These are phyloP conservation scores for Halcyon smyrnensis DNA, from an alignment of 2,797 vertebrate species.

Conservation along the genomic window DNA sequence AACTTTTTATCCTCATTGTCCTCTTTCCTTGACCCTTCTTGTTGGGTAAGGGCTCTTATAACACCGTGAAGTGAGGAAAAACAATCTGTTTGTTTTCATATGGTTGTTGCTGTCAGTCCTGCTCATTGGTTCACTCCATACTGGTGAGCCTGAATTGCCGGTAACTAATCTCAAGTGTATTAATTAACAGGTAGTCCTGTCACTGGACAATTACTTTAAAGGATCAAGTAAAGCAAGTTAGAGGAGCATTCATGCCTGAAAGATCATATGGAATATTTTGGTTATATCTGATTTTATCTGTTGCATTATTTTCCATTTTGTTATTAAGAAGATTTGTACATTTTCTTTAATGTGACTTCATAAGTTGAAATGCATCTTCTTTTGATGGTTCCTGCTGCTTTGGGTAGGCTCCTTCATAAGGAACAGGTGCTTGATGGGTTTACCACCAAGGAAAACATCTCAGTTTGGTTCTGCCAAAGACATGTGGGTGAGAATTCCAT, in stretches of 20 bases:
- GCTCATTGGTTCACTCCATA: background rate
- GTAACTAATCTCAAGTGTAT: slow-evolving; percentile 35
- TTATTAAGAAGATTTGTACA: background rate
- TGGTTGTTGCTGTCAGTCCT: slow-evolving; percentile 48
- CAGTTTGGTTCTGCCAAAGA: background rate
- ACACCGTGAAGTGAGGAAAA: background rate
- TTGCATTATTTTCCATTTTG: background rate
- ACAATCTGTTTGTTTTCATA: background rate
- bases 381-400: background rate
- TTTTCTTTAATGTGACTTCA: background rate
- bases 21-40: slow-evolving; percentile 35
- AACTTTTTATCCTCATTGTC: slow-evolving; percentile 16
- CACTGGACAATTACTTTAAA: background rate
- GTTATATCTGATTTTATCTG: background rate
- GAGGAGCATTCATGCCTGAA: background rate
- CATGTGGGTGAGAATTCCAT: background rate
- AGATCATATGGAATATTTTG: background rate
- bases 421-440: slow-evolving; percentile 2
- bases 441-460: background rate
- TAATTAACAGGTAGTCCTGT: slow-evolving; percentile 46
- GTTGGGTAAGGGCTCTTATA: background rate
- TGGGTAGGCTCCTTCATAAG: background rate
- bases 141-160: background rate
- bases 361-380: background rate
- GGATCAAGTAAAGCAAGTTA: background rate